These are phyloP conservation scores for Misgurnus anguillicaudatus DNA, from an alignment of 2,113 vertebrate genomes.

Conservation along the genomic window DNA sequence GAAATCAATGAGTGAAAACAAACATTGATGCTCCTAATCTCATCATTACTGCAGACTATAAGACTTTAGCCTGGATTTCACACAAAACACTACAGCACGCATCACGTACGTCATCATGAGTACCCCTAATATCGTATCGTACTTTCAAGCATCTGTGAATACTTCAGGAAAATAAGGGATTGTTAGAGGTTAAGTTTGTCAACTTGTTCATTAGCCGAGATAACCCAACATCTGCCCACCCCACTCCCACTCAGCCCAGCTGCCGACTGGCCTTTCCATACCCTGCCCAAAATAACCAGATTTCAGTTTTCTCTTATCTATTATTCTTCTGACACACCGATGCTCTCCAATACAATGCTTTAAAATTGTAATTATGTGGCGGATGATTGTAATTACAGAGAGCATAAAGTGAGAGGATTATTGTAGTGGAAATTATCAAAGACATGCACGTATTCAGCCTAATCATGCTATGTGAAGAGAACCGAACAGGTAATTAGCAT, in stretches of 20 bases:
- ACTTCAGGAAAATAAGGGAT: background rate
- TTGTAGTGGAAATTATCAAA: constrained; percentile 55
- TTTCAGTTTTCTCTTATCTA: constrained; percentile 27
- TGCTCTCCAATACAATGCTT: constrained; percentile 55
- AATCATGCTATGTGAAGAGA: constrained; percentile 45
- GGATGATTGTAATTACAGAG: constrained; percentile 58
- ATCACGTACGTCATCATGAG: background rate
- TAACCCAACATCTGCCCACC: constrained; percentile 23
- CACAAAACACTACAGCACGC: background rate
- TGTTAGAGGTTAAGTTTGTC: constrained; percentile 24
- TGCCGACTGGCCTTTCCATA: constrained; percentile 13
- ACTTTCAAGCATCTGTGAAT: background rate
- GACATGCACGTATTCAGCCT: constrained; percentile 46
- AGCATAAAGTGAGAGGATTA: constrained; percentile 57
- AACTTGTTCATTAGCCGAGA: background rate
- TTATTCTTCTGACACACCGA: constrained; percentile 50
- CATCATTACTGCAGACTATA: too few species aligned
- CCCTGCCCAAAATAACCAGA: constrained; percentile 32
- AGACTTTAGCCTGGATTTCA: too few species aligned
- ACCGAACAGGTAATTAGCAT: constrained; percentile 49
- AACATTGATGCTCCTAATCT: too few species aligned
- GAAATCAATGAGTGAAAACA: too few species aligned
- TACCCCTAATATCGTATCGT: too few species aligned
- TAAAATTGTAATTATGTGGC: constrained; percentile 60
- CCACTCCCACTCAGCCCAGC: constrained; percentile 15